Conservation (phyloP, 2,113 vertebrate species). For the Cebidichthys violaceus region DNA sequence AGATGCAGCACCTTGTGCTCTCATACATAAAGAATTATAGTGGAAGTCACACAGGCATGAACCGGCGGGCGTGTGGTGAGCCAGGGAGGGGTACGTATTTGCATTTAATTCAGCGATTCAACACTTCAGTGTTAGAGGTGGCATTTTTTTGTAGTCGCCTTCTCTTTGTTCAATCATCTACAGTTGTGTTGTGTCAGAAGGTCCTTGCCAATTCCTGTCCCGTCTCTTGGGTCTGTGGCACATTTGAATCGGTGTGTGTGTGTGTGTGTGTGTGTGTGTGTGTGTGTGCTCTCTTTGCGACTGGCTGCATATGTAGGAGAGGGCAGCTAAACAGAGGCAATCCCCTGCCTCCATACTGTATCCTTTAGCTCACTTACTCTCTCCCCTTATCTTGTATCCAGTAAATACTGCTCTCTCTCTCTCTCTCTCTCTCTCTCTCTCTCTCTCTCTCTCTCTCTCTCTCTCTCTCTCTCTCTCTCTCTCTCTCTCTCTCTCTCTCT, state of each 20-base stretch:
- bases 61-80: slow-evolving; percentile 19
- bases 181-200: slow-evolving; percentile 10
- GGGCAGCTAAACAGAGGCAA: slow-evolving; percentile 26
- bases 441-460: neutral
- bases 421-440: neutral
- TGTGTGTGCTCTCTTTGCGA: slow-evolving; percentile 11
- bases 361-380: neutral
- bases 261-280: slow-evolving; percentile 14
- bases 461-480: no score
- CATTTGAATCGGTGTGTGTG: slow-evolving; percentile 28
- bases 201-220: neutral
- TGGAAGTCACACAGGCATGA: slow-evolving; percentile 17
- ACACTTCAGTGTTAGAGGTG: neutral
- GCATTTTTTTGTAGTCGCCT: neutral
- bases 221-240: neutral
- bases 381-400: slow-evolving; percentile 6
- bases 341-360: slow-evolving; percentile 14
- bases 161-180: slow-evolving; percentile 3
- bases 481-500: neutral
- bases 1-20: slow-evolving; percentile 23
- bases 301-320: slow-evolving; percentile 48
- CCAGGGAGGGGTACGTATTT: slow-evolving; percentile 17
- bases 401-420: neutral
- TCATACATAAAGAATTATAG: slow-evolving; percentile 49
- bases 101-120: slow-evolving; percentile 18